Conservation (phyloP, 2,113 vertebrate genomes). For the Leiothrix lutea region DNA sequence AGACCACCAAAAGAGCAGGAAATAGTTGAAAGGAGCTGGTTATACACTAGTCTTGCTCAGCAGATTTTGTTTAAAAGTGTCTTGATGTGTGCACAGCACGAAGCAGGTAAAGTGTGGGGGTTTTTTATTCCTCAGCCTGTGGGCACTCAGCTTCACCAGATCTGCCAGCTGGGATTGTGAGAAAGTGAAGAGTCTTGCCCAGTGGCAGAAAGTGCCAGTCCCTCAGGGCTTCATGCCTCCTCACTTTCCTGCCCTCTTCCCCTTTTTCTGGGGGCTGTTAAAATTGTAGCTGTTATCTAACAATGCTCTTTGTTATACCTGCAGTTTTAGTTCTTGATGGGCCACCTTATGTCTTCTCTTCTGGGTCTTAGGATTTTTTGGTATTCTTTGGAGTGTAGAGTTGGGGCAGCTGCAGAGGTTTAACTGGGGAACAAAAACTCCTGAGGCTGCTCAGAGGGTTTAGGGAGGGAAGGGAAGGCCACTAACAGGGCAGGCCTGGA, state of each 20-base stretch:
- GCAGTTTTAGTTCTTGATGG: neutral
- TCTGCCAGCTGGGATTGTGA: neutral
- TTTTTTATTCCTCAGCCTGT: neutral
- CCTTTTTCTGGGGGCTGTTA: neutral
- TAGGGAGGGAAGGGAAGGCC: rapidly evolving
- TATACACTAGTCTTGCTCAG: neutral
- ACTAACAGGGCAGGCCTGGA: neutral
- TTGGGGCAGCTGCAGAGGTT: neutral
- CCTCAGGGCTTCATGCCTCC: neutral
- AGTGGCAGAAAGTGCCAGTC: neutral
- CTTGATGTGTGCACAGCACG: neutral
- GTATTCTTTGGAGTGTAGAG: neutral
- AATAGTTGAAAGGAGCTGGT: neutral
- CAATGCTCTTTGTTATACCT: neutral
- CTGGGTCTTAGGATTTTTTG: neutral
- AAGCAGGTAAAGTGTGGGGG: neutral
- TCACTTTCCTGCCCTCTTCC: neutral
- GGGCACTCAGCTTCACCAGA: neutral
- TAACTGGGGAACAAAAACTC: rapidly evolving
- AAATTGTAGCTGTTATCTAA: neutral
- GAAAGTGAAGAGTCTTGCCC: neutral
- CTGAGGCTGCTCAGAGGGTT: neutral
- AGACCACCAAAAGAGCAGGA: conserved; percentile 34
- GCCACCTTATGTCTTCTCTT: neutral
- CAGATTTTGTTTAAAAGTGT: neutral